Percentiles rank a stretch among this genome's conserved stretches.
These are phyloP conservation scores for Leptodirus hochenwartii DNA, from an alignment of 2,888 invertebrate genomes.

Conservation along the genomic window DNA sequence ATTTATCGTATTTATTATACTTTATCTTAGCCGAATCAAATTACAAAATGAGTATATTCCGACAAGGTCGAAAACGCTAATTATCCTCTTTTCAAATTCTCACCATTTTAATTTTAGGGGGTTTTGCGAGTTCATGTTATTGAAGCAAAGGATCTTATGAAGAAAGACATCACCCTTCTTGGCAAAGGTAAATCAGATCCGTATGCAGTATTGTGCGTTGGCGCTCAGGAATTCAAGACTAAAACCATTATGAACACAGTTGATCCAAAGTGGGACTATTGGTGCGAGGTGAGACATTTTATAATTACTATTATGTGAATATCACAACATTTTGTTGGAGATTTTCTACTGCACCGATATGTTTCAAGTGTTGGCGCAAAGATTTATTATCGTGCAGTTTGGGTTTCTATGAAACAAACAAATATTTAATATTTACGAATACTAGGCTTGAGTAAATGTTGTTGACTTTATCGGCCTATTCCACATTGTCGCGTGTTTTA, in stretches of 20 bases:
- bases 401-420: too few relatives aligned
- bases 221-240: slow-evolving; percentile 85
- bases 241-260: slow-evolving; percentile 86
- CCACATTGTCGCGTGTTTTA: too few relatives aligned
- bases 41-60: too few relatives aligned
- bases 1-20: too few relatives aligned
- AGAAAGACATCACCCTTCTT: slow-evolving; percentile 82
- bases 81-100: not conserved
- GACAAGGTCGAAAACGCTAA: not conserved
- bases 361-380: not conserved
- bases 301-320: too few relatives aligned
- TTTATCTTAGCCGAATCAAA: too few relatives aligned
- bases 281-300: slow-evolving; percentile 92
- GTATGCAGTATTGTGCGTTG: slow-evolving; percentile 80
- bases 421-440: too few relatives aligned
- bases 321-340: too few relatives aligned
- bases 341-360: slow-evolving; percentile 2
- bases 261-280: slow-evolving; percentile 93
- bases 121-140: slow-evolving; percentile 85
- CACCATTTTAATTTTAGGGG: slow-evolving; percentile 50
- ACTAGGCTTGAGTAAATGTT: too few relatives aligned
- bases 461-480: too few relatives aligned
- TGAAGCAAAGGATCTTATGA: slow-evolving; percentile 89
- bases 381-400: slow-evolving; percentile 1
- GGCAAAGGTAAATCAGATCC: slow-evolving; percentile 95